A percentile compares a stretch with the other conserved stretches of the same genome.
Evolutionary conservation across 2,797 vertebrate species (phyloP).

Genomic region (Tragopan temminckii): DNA sequence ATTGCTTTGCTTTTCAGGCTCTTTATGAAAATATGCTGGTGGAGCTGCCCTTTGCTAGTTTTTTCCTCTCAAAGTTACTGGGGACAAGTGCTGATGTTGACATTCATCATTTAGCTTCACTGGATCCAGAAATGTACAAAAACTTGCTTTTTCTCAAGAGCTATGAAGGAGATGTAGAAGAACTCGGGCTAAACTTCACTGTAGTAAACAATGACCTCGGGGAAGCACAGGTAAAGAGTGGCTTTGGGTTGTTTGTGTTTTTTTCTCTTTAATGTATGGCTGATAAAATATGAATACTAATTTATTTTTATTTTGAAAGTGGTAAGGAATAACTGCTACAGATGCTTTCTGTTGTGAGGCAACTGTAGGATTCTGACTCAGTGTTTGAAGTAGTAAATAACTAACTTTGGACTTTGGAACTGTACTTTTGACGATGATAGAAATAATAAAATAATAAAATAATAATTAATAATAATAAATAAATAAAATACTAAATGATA

Average conservation of each 20-base stretch:
- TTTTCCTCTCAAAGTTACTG: conserved; percentile 96
- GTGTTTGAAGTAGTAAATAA: background rate
- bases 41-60: conserved; percentile 96
- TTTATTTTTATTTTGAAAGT: conserved; percentile 60
- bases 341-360: conserved; percentile 49
- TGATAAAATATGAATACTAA: conserved; percentile 81
- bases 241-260: background rate
- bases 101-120: conserved; percentile 96
- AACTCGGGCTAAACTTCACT: conserved; percentile 97
- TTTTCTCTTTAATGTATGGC: background rate
- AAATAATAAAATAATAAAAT: too few species aligned
- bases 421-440: conserved; percentile 26
- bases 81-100: conserved; percentile 98
- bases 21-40: conserved; percentile 99
- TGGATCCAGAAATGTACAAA: conserved; percentile 97
- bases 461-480: too few species aligned
- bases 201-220: conserved; percentile 98
- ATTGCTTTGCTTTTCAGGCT: conserved; percentile 82
- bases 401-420: background rate
- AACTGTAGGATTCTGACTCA: conserved; percentile 67
- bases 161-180: conserved; percentile 96
- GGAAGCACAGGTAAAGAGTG: conserved; percentile 91
- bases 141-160: conserved; percentile 98
- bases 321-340: conserved; percentile 78
- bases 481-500: too few species aligned